Evolutionary conservation across 2,888 invertebrate genomes (phyloP).

Genomic region (Melanotus villosus): DNA sequence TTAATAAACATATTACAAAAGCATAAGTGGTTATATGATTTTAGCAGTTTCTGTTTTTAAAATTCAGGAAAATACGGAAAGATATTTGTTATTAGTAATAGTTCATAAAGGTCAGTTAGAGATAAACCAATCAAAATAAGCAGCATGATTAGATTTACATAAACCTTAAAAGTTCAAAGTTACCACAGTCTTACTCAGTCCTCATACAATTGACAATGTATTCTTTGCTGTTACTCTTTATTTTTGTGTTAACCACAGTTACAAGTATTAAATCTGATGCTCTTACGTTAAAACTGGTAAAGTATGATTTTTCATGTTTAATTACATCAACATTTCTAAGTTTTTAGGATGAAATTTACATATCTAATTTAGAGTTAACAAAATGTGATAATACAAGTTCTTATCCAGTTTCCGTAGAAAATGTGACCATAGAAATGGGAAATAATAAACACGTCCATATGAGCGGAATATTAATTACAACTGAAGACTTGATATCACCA

Average conservation of each 20-base stretch:
- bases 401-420: constrained; percentile 42
- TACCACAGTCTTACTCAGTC: too few species aligned
- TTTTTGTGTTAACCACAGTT: not conserved
- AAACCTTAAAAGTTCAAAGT: too few species aligned
- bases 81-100: too few species aligned
- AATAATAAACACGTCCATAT: constrained; percentile 39
- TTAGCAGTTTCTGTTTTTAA: too few species aligned
- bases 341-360: constrained; percentile 35
- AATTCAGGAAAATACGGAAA: too few species aligned
- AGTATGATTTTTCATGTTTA: not conserved
- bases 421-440: constrained; percentile 42
- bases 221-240: too few species aligned
- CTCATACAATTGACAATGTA: too few species aligned
- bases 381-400: constrained; percentile 36
- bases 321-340: not conserved
- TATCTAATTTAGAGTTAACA: constrained; percentile 44
- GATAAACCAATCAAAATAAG: too few species aligned
- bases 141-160: too few species aligned
- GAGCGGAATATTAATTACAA: constrained; percentile 50
- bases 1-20: too few species aligned
- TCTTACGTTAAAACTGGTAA: constrained; percentile 11
- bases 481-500: constrained; percentile 49
- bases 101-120: too few species aligned
- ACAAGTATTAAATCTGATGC: not conserved
- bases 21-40: too few species aligned